A percentile compares a stretch with the other conserved stretches of the same genome.
Evolutionary conservation across 2,113 vertebrate species (phyloP).

Genomic region (Lycaon pictus): DNA sequence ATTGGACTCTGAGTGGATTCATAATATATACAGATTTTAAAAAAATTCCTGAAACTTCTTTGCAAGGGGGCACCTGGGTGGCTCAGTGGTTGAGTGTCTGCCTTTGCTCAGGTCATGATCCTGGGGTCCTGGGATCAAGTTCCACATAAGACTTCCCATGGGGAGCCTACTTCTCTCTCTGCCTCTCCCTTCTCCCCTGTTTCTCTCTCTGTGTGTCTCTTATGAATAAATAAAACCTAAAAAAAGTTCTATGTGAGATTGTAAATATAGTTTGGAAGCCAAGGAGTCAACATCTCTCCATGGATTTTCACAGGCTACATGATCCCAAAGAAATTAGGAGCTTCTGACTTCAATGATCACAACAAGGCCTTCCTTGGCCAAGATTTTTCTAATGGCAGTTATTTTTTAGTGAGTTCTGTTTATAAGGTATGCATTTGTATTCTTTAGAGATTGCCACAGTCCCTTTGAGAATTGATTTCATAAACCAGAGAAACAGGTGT

Average conservation of each 20-base stretch:
- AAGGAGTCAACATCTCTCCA: background rate
- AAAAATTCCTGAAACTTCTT: background rate
- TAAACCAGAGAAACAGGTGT: slow-evolving; percentile 6
- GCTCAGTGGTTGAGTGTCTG: no score
- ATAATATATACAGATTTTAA: background rate
- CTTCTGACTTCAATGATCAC: background rate
- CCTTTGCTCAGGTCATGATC: no score
- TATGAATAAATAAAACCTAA: no score
- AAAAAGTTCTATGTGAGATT: background rate
- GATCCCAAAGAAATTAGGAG: background rate
- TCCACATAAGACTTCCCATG: no score
- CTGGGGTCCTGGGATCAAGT: no score
- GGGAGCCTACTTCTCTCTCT: no score
- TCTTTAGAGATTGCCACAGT: slow-evolving; percentile 44
- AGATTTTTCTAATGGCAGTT: background rate
- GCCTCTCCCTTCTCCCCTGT: no score
- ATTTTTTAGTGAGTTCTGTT: slow-evolving; percentile 42
- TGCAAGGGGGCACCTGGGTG: no score
- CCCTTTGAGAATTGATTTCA: slow-evolving; percentile 26
- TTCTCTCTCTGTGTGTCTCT: no score
- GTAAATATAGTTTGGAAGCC: background rate
- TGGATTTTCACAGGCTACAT: slow-evolving; percentile 22
- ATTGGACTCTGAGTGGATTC: background rate
- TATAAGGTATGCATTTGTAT: background rate
- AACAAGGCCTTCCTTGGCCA: background rate